Base-by-base conservation (phyloP, 2,888 invertebrate genomes). In the Noctua pronuba region DNA sequence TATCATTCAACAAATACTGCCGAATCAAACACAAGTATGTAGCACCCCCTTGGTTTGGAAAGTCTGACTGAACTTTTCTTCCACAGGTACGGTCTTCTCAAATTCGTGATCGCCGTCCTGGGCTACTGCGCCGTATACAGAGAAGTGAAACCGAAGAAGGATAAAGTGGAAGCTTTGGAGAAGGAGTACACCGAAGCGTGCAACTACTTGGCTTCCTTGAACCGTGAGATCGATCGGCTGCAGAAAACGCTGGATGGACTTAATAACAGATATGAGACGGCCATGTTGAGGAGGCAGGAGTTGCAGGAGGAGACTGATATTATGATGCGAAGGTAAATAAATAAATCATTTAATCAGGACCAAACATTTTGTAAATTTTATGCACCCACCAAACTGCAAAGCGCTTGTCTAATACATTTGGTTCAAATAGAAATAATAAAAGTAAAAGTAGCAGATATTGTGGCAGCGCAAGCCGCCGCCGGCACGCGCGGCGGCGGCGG, bases 41-140 rank as follows among this genome's bases (percentile, higher is more conserved):
- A 18, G 18, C 18, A 6, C 46, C 10, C 10, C 52, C 11, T 52
- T 13, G 18, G 3, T 60, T 18, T 31, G 18, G 18, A 3, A 60
- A 60, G 60, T 60, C 18, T 60, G 16, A 60, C 60, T 31, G 8
- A 4, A 18, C 6, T 21, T 71, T 41, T 70, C 11, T 69, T 65
- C 24, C 68, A 64, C 88, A 96, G 96, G 16, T 98, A 97, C 79
- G 99, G 99, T 13, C 96, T 99, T 16, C 97, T 99, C 18, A 98
- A 98, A 93, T 99, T 99, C 93, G 98, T 99, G 0, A 97, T 97
- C 52, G 99, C 99, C 18, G 99, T 99, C 0, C 96, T 99, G 75
- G 98, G 98, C n/a, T 99, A 99, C 94, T 99, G 98, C 91, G 98
- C 98, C 3, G 98, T 99, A 0, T 99, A 97, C 90, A 98, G 97